A percentile compares a stretch with the other conserved stretches of the same genome.
Conservation (phyloP, 2,113 vertebrate genomes). For the Pollachius pollachius region DNA sequence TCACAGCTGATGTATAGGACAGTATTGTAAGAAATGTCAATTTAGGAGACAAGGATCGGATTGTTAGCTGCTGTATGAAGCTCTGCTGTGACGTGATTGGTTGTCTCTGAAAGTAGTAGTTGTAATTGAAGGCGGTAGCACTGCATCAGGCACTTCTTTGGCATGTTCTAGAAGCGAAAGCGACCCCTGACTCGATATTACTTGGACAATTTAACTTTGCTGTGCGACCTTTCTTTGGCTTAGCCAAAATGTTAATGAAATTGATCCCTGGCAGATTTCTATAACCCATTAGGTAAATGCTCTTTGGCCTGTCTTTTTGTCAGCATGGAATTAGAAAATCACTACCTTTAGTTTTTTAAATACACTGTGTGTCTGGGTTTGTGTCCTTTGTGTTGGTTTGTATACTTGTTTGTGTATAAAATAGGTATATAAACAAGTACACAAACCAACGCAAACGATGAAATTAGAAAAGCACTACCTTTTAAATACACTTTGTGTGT, state of each 20-base stretch:
- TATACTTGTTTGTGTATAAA: background rate
- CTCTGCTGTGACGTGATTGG: too few relatives aligned
- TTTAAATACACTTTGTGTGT: background rate
- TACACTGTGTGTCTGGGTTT: background rate
- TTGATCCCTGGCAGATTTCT: constrained; percentile 46
- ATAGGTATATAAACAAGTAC: background rate
- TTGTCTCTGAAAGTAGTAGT: too few relatives aligned
- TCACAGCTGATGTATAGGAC: too few relatives aligned
- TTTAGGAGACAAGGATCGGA: too few relatives aligned
- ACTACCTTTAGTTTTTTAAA: constrained; percentile 9
- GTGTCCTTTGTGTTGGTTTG: constrained; percentile 1
- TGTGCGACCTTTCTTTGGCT: constrained; percentile 25
- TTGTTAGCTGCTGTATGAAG: too few relatives aligned
- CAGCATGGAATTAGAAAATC: constrained; percentile 33
- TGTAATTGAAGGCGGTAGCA: too few relatives aligned
- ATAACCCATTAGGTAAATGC: constrained; percentile 35
- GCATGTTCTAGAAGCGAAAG: constrained; percentile 8
- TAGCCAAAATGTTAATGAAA: constrained; percentile 54
- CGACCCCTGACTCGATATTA: constrained; percentile 15
- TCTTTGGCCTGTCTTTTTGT: constrained; percentile 21
- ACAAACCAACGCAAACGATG: constrained; percentile 1
- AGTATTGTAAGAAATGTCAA: too few relatives aligned
- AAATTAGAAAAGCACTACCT: constrained; percentile 30
- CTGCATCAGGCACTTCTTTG: too few relatives aligned
- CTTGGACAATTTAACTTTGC: constrained; percentile 38